Base-by-base conservation (phyloP, 2,888 invertebrate genomes). In the Panzeria rudis region DNA sequence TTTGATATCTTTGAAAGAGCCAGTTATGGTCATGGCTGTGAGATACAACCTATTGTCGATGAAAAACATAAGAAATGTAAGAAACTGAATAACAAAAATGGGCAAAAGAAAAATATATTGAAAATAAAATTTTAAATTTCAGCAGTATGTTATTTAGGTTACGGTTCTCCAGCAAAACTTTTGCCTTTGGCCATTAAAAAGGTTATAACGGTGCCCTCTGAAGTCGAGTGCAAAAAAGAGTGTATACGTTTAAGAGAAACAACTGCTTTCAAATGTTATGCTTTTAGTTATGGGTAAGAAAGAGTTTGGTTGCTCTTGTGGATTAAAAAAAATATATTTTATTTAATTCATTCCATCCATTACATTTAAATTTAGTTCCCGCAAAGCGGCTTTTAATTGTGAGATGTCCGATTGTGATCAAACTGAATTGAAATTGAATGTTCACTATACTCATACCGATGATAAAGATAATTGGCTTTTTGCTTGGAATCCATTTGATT, bases 11-110 rank as follows among this genome's bases (percentile, higher is more conserved):
- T 97, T 87, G 95, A 97, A 83, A 93, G 97, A 56, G 97, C 96
- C 0, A 97, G 96, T 90, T 97, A 95, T 88, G 97, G 97, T 0
- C 94, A 96, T 72, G 97, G 97, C 0, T 97, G 97, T 88, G 97
- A 97, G 90, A 95, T 96, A 0, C 95, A 95, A 79, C 93, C 94
- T 54, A 92, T 92, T 17, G 90, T 92, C 9, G 92, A 93, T 88
- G 92, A 92, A 44, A 93, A 93, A 82, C 92, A 93, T 87, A 92
- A 93, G 78, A 93, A 93, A 88, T 89, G 93, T 93, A 87, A 89
- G 90, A 41, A 25, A 17, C 9, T 25, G 52, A 23, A 15, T 32
- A n/a, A n/a, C 9, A 32, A 54, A 56, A 50, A 29, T 15, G 20
- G 20, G 7, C 6, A 23, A 35, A 15, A 8, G 6, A 47, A 44